Conservation (phyloP, 2,888 invertebrate species). For the Trichogramma dendrolimi region DNA sequence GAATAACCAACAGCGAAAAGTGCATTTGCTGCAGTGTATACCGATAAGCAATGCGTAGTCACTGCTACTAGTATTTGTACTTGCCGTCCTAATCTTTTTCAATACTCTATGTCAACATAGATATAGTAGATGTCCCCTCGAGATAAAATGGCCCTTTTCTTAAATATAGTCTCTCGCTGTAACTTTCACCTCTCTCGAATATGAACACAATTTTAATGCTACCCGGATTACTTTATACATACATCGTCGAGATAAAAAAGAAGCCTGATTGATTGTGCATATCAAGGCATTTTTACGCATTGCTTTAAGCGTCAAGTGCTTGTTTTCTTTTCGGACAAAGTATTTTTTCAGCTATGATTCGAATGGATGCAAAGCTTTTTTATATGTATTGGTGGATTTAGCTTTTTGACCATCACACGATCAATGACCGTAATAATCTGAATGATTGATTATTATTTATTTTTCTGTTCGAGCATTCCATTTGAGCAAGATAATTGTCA, state of each 20-base stretch:
- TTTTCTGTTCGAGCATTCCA: no score
- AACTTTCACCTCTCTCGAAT: not conserved
- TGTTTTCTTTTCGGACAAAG: not conserved
- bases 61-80: conserved; percentile 35
- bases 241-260: conserved; percentile 6
- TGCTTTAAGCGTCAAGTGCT: not conserved
- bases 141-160: conserved; percentile 21
- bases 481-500: no score
- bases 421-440: no score
- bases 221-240: conserved; percentile 14
- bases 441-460: no score
- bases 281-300: not conserved
- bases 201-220: conserved; percentile 7
- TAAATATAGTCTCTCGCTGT: conserved; percentile 11
- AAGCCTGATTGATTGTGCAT: conserved; percentile 25
- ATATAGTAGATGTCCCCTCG: not conserved
- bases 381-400: no score
- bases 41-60: conserved; percentile 33
- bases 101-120: conserved; percentile 17
- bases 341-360: not conserved
- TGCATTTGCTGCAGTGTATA: conserved; percentile 27
- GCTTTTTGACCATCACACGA: no score
- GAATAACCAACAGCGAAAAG: conserved; percentile 29
- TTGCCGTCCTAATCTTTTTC: conserved; percentile 29
- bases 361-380: not conserved